Percentiles rank a stretch among this genome's conserved stretches.
These are phyloP conservation scores for Lepidocyrtinus sp. DNA, from an alignment of 2,888 invertebrate genomes.

Conservation along the genomic window DNA sequence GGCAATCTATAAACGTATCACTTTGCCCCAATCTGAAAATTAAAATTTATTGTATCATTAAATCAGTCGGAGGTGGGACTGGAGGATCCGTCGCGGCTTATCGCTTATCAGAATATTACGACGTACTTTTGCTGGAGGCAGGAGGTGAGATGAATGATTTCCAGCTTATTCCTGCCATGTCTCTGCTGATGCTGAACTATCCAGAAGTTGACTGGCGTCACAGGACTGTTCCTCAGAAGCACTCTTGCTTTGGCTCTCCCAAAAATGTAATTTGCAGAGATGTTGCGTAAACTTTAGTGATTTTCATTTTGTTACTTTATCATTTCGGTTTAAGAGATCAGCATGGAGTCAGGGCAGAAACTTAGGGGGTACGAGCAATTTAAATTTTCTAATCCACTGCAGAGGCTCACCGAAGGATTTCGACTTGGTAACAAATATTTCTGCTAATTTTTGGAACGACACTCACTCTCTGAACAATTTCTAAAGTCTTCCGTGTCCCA, in stretches of 20 bases:
- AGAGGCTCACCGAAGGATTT: constrained; percentile 82
- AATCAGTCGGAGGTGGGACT: constrained; percentile 74
- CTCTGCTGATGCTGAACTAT: constrained; percentile 72
- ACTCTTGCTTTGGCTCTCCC: constrained; percentile 56
- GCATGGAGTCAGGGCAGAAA: constrained; percentile 80
- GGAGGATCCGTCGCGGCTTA: constrained; percentile 76
- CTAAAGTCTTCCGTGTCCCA: neutral
- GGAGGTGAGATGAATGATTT: constrained; percentile 74
- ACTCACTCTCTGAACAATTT: too few species aligned
- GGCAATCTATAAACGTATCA: neutral
- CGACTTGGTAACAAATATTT: constrained; percentile 71
- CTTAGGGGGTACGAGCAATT: constrained; percentile 82
- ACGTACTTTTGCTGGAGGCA: constrained; percentile 75
- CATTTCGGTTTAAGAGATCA: constrained; percentile 36
- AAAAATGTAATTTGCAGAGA: constrained; percentile 45
- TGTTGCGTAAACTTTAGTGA: neutral
- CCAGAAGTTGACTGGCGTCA: constrained; percentile 74
- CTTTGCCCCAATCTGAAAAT: neutral
- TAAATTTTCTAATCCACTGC: constrained; percentile 84
- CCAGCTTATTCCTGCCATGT: constrained; percentile 73
- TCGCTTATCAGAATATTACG: constrained; percentile 74
- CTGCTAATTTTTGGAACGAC: constrained; percentile 72
- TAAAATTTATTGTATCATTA: neutral
- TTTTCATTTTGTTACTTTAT: neutral
- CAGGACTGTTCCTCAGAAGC: constrained; percentile 73